Base-by-base conservation (phyloP, 2,888 invertebrate species). In the Hypercompe scribonia region DNA sequence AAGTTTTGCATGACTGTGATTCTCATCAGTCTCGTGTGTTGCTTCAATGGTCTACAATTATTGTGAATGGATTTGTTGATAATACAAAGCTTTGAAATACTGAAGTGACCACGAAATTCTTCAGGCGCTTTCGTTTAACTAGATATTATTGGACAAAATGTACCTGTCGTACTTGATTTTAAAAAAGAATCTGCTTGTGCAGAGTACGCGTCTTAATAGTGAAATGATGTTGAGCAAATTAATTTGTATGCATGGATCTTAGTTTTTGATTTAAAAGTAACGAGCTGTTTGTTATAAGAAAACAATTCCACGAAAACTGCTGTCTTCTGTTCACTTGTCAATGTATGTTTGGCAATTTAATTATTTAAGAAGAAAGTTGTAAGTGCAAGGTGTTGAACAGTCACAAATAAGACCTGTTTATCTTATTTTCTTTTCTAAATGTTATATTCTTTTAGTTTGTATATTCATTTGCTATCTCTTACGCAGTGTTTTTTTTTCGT, bases 1-100 rank as follows among this genome's bases (percentile, higher is more conserved):
- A 87, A 87, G 89, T 90, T 91, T 91, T 91, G 92, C 91, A 91
- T 91, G 89, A 87, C 89, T 90, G 91, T 91, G 90, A 89, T 87
- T 90, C 84, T 84, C 86, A 90, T 90, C 84, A 83, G 81, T 91
- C 90, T 91, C 89, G 75, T 77, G 80, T 87, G 85, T 87, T 88
- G 80, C 82, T 83, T 90, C 88, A 89, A 90, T 90, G 83, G 87
- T 81, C 81, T 84, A 86, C 89, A 89, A 90, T 90, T 89, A 88
- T 88, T 82, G 74, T 82, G 84, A 87, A 87, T 85, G 79, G 85
- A 86, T 89, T 88, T 86, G 81, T 82, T 81, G 78, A 74, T 79
- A 81, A 80, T 78, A 87, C 83, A 85, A 86, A 85, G 80, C 83
- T 82, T 81, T 78, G 79, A 81, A 81, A 84, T 79, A 76, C 77